phyloP scores from a whole-genome alignment of 2,888 invertebrate genomes.

The Acanthoscelides obtectus region DNA sequence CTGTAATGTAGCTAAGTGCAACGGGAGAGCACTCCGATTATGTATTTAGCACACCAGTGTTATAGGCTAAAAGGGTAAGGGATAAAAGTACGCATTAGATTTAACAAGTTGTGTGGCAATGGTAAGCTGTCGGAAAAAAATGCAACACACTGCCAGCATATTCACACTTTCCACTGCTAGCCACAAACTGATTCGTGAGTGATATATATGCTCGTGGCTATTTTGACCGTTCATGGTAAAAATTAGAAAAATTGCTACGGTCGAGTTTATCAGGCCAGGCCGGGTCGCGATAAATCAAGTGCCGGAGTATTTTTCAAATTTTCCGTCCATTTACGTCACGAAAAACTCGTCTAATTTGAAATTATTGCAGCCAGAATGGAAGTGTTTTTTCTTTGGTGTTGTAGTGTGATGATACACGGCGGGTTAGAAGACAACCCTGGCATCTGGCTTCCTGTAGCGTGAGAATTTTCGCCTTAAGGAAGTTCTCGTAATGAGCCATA shows the following conservation, averaged over 20 bases:
- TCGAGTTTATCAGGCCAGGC: not conserved
- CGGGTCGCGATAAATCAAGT: not conserved
- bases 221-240: not conserved
- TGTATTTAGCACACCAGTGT: no score
- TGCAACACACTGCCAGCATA: not conserved
- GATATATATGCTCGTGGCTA: not conserved
- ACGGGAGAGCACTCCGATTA: no score
- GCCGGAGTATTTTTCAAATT: not conserved
- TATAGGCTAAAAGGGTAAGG: no score
- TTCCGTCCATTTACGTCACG: not conserved
- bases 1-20: no score
- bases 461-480: no score
- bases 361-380: not conserved
- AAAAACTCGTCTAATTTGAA: not conserved
- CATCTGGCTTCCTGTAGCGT: no score
- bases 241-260: not conserved
- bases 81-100: no score
- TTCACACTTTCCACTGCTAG: not conserved
- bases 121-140: no score
- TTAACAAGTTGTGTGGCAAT: no score
- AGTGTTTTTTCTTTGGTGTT: not conserved
- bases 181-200: not conserved
- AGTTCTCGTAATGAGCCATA: no score
- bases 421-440: not conserved
- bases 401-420: not conserved